Percentiles rank a stretch among this genome's conserved stretches.
phyloP scores from a whole-genome alignment of 2,113 vertebrate species.

The Coryphaenoides rupestris region DNA sequence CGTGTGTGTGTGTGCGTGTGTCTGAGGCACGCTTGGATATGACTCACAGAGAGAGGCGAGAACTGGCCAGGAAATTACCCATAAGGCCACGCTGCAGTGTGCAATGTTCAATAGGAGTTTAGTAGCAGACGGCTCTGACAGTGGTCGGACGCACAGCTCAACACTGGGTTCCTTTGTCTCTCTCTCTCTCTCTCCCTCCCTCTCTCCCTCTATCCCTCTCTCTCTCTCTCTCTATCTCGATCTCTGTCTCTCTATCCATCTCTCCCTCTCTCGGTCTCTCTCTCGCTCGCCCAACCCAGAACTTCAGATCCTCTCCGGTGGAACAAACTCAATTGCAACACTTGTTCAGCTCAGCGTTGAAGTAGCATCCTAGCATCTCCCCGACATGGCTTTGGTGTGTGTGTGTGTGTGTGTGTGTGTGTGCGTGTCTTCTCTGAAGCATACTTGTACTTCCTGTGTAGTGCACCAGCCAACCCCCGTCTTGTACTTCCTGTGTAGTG shows the following conservation, averaged over 20 bases:
- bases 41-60: constrained; percentile 48
- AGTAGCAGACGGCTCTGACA: constrained; percentile 58
- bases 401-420: constrained; percentile 10
- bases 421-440: constrained; percentile 41
- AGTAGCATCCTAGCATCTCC: constrained; percentile 11
- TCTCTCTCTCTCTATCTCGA: too few relatives aligned
- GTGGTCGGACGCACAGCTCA: constrained; percentile 38
- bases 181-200: too few relatives aligned
- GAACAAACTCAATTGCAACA: constrained; percentile 68
- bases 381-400: neutral
- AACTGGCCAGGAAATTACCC: constrained; percentile 57
- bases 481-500: neutral
- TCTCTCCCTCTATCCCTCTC: constrained; percentile 30
- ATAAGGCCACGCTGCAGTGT: constrained; percentile 47
- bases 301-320: constrained; percentile 56
- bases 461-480: neutral
- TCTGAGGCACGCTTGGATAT: constrained; percentile 10
- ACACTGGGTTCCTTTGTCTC: too few relatives aligned
- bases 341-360: constrained; percentile 22
- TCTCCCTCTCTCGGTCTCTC: too few relatives aligned
- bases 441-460: constrained; percentile 10
- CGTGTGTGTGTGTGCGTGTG: constrained; percentile 60
- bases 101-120: constrained; percentile 47
- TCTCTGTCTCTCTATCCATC: too few relatives aligned
- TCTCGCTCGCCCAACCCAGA: too few relatives aligned